These are phyloP conservation scores for Felis chaus DNA, from an alignment of 2,113 vertebrate genomes.

Conservation along the genomic window DNA sequence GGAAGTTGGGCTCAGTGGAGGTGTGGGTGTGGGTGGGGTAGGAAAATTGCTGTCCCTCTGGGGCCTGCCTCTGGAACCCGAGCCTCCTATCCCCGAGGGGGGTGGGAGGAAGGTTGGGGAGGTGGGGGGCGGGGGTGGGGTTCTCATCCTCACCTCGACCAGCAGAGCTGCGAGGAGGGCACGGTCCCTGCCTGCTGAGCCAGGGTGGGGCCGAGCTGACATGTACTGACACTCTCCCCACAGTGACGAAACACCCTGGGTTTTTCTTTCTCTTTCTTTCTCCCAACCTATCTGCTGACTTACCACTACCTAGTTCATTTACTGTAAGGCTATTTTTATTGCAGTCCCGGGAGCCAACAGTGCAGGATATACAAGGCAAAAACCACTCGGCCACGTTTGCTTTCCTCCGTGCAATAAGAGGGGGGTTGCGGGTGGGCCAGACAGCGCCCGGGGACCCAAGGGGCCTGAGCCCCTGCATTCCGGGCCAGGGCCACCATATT, in stretches of 20 bases:
- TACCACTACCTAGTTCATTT: neutral
- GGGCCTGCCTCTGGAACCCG: neutral
- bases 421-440: neutral
- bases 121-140: no score
- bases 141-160: neutral
- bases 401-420: accelerated
- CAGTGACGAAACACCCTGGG: neutral
- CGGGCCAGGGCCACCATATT: neutral
- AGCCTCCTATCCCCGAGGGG: neutral
- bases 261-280: neutral
- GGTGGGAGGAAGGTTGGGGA: no score
- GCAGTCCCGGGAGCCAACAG: neutral
- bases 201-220: neutral
- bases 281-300: accelerated
- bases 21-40: neutral
- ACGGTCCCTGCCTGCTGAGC: neutral
- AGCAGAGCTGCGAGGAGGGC: neutral
- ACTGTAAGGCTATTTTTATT: neutral
- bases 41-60: neutral
- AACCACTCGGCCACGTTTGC: accelerated
- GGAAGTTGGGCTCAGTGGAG: neutral
- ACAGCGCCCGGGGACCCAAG: neutral
- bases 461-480: neutral
- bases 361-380: neutral
- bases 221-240: neutral